These are phyloP conservation scores for Zaprionus capensis DNA, from an alignment of 1,140 invertebrate species.

Conservation along the genomic window DNA sequence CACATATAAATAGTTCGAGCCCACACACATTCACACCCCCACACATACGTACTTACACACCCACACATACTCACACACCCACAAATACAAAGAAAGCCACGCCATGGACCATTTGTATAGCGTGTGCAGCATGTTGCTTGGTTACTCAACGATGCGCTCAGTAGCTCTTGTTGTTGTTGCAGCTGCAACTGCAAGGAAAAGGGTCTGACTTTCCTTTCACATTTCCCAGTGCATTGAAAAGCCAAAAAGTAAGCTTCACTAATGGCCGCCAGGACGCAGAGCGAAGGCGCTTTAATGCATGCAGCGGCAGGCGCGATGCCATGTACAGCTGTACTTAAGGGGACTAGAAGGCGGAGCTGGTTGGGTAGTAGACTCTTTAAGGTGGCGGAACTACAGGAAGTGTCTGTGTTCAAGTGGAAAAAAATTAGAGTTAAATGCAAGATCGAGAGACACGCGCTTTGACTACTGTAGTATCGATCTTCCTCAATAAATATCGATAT, in stretches of 20 bases:
- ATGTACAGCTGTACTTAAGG: neutral
- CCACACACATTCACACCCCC: neutral
- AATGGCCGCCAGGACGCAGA: neutral
- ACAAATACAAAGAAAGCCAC: neutral
- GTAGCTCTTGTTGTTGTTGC: neutral
- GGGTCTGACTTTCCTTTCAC: neutral
- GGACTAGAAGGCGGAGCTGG: neutral
- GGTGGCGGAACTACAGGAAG: neutral
- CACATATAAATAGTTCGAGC: neutral
- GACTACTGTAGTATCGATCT: too few species aligned
- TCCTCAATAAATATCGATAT: too few species aligned
- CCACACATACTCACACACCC: neutral
- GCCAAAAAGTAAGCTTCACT: neutral
- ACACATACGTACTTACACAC: neutral
- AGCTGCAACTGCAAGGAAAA: neutral
- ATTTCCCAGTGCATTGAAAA: neutral
- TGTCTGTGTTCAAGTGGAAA: too few species aligned
- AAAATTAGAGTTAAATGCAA: too few species aligned
- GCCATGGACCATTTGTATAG: neutral
- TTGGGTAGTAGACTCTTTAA: neutral
- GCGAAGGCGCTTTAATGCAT: neutral
- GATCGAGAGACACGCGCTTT: too few species aligned
- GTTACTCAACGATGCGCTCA: constrained; percentile 5
- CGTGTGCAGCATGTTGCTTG: neutral
- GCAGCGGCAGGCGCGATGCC: neutral